Conservation (phyloP, 2,113 vertebrate genomes). For the Microtus oregoni region DNA sequence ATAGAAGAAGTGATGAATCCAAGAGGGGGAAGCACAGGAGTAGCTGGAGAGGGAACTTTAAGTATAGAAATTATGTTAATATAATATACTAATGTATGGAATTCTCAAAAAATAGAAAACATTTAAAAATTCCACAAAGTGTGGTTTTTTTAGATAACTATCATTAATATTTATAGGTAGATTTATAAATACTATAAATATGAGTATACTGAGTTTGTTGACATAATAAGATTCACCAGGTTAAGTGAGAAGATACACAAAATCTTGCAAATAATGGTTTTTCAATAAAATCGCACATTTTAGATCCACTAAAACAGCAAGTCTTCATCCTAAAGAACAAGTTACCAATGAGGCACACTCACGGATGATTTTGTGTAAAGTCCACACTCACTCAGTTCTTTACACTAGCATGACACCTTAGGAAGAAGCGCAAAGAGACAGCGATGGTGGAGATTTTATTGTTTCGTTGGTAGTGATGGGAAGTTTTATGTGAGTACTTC, state of each 20-base stretch:
- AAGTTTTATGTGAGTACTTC: background rate
- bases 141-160: background rate
- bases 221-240: constrained; percentile 19
- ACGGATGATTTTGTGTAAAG: background rate
- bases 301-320: background rate
- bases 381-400: background rate
- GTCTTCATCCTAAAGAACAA: constrained; percentile 7
- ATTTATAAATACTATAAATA: background rate
- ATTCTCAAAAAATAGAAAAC: background rate
- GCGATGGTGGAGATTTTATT: background rate
- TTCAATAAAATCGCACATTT: constrained; percentile 13
- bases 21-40: too few species aligned
- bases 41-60: background rate
- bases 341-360: background rate
- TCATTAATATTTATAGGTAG: background rate
- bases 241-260: background rate
- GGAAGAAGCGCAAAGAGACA: constrained; percentile 16
- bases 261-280: background rate
- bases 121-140: background rate
- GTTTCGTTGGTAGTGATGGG: background rate
- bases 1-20: background rate
- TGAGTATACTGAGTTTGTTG: background rate
- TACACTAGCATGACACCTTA: background rate
- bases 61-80: background rate
- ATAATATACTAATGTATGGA: background rate